Base-by-base conservation (phyloP, 2,797 vertebrate species). In the Holocentrus rufus region DNA sequence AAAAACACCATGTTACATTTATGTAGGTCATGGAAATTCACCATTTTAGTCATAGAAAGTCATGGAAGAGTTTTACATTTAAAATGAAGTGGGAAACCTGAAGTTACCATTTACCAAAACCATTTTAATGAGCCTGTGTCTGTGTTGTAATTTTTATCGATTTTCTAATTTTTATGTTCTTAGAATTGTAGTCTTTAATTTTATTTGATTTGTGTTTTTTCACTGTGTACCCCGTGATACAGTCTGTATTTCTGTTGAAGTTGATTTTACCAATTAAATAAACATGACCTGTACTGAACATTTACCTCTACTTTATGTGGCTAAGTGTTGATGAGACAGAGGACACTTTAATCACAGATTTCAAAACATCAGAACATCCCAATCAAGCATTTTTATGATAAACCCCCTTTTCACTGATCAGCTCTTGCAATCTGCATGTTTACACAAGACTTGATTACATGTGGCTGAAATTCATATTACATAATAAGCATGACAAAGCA, bases 231-330 rank as follows among this genome's bases (percentile, higher is more conserved):
- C 44, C 42, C 53, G 23, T 90, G 69, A 71, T 71, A 7, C 11
- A 4, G 30, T 81, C 71, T 86, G 63, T 85, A 81, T 76, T 85
- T 86, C 20, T 87, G 64, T 70, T 85, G 71, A 65, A 42, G 36
- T 81, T 80, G 84, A 90, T 82, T 89, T 86, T 64, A 85, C 53
- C 60, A 84, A 87, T 91, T 69, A 89, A 94, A 93, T 92, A 91
- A 91, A 91, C 84, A 77, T 75, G 75, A 86, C 85, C 91, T 88
- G 63, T 72, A 77, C 71, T 82, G 87, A 93, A 86, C 85, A 80
- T 59, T 81, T 86, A 72, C 79, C 80, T 90, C 81, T 91, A 81
- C 77, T 88, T 69, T 89, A 92, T 93, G 88, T 93, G 89, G 86
- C 85, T 84, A 83, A 68, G 80, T 87, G 81, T 82, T 86, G 80